phyloP scores from a whole-genome alignment of 2,113 vertebrate species.

The Amblyopsis rosae region DNA sequence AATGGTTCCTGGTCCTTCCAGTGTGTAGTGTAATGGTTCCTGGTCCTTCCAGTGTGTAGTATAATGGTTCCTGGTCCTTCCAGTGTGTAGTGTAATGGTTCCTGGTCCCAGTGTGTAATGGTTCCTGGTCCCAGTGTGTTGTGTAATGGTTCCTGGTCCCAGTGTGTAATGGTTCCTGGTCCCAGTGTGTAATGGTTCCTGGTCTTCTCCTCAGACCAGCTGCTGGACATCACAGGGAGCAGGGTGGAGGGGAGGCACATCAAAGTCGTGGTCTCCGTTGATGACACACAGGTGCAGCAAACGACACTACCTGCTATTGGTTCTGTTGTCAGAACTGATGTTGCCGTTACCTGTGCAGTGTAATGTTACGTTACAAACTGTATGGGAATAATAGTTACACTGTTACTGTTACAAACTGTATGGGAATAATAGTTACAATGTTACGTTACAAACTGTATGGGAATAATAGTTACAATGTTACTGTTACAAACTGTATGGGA shows the following conservation, averaged over 20 bases:
- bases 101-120: neutral
- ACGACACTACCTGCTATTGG: no score
- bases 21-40: neutral
- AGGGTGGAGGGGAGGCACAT: neutral
- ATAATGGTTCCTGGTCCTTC: neutral
- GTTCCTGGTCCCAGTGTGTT: neutral
- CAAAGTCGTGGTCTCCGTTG: neutral
- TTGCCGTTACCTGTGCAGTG: no score
- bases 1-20: neutral
- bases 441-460: no score
- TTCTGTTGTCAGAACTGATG: no score
- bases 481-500: no score
- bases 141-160: neutral
- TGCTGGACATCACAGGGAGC: conserved; percentile 1
- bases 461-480: no score
- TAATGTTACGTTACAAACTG: no score
- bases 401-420: no score
- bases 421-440: no score
- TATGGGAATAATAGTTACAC: no score
- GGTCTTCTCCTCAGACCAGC: neutral
- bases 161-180: no score
- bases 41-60: no score
- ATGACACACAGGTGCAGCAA: neutral
- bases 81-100: neutral
- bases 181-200: neutral